Base-by-base conservation (phyloP, 1,140 invertebrate genomes). In the Microplitis demolitor region DNA sequence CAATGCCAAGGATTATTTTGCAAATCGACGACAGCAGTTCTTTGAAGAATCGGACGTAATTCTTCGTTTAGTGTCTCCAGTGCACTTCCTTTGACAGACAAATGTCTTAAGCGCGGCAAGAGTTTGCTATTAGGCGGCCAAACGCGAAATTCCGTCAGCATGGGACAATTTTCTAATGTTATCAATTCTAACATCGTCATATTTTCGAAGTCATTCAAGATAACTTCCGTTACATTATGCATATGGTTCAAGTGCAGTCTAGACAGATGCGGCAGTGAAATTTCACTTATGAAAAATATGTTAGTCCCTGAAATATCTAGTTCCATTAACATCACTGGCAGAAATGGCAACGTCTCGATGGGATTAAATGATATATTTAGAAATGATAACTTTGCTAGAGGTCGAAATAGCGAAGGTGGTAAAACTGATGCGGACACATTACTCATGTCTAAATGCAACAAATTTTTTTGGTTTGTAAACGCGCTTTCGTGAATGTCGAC, bases 1-100 rank as follows among this genome's bases (percentile, higher is more conserved):
- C 88, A 88, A 1, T 72, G 73, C 88, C 87, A 88, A 0, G 85
- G 87, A 76, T 88, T 88, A 9, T 82, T 78, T 37, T 83, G 82
- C 3, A 88, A 69, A 69, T 85, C 82, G 2, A 88, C 66, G 4
- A 82, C 66, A 0, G 80, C 35, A 4, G 79, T 81, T 66, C 78
- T 82, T 73, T 84, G 76, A 69, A 87, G 75, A 75, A 87, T 82
- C 62, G 79, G 72, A 60, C 67, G 72, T 8, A 87, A 77, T 45
- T 83, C 80, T 9, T 60, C 54, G 8, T 68, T 75, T 4, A 87
- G 56, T 0, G 79, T 80, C 51, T 80, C 78, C 0, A 87, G 54
- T 0, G 72, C 75, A 61, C 84, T 82, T 35, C 79, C 74, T 45
- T 79, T 77, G 11, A 87, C 58, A 3, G 79, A 83, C 6, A 87